Evolutionary conservation across 2,888 invertebrate species (phyloP).

Genomic region (Sarcophaga variegata): DNA sequence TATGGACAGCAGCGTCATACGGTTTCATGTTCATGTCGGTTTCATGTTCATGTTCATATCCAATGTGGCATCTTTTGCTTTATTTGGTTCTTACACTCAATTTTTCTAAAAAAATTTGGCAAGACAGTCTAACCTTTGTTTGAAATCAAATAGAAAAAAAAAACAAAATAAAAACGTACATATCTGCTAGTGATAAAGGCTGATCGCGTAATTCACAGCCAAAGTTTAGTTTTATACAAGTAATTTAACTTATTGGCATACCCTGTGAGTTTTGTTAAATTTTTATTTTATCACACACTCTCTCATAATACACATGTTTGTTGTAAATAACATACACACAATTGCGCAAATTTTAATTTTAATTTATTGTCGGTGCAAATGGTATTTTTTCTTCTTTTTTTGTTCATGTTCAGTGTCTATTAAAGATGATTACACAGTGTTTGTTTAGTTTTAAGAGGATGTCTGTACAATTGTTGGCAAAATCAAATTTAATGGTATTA

Average conservation of each 20-base stretch:
- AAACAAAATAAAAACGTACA: neutral
- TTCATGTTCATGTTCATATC: too few species aligned
- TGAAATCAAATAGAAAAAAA: neutral
- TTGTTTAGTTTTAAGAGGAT: too few species aligned
- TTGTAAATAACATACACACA: conserved; percentile 42
- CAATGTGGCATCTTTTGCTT: too few species aligned
- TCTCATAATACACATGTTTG: conserved; percentile 59
- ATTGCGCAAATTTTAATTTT: conserved; percentile 60
- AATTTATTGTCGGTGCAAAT: conserved; percentile 15
- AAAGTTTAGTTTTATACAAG: neutral
- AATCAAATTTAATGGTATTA: too few species aligned
- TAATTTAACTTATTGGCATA: neutral
- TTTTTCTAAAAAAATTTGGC: neutral
- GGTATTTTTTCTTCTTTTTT: neutral
- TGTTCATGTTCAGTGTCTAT: too few species aligned
- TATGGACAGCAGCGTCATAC: too few species aligned
- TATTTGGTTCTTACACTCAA: too few species aligned
- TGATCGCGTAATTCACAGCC: neutral
- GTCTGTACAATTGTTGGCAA: too few species aligned
- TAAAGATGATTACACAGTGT: too few species aligned
- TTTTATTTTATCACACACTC: conserved; percentile 64
- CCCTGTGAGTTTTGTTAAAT: conserved; percentile 33
- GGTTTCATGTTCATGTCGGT: too few species aligned
- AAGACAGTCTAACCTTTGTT: conserved; percentile 23
- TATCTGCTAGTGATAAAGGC: neutral